A percentile compares a stretch with the other conserved stretches of the same genome.
phyloP scores from a whole-genome alignment of 92 coral and sea anemone genomes.

The Phenganax stokvisi region DNA sequence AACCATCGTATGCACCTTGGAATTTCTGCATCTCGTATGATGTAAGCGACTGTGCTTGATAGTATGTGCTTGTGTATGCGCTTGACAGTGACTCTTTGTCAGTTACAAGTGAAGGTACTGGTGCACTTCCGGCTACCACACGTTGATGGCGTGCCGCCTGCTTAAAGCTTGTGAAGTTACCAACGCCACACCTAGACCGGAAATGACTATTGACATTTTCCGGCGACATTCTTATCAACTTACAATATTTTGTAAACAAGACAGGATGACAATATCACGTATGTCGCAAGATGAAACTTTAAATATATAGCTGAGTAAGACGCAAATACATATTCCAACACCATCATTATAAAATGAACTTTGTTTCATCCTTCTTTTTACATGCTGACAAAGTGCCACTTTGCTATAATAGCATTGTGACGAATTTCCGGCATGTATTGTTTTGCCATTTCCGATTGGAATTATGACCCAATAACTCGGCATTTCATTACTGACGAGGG shows the following conservation, averaged over 20 bases:
- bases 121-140: background rate
- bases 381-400: constrained; percentile 35
- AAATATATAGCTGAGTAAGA: background rate
- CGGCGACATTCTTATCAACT: constrained; percentile 15
- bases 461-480: constrained; percentile 15
- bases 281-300: background rate
- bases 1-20: too few relatives aligned
- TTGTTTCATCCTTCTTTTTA: constrained; percentile 3
- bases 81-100: too few relatives aligned
- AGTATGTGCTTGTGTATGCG: too few relatives aligned
- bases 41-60: too few relatives aligned
- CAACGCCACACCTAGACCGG: constrained; percentile 37
- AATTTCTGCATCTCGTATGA: too few relatives aligned
- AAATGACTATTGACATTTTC: constrained; percentile 36
- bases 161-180: background rate
- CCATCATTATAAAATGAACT: background rate
- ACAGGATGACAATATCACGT: background rate
- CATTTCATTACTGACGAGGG: background rate
- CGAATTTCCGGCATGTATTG: constrained; percentile 43
- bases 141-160: background rate
- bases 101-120: too few relatives aligned
- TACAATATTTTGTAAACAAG: constrained; percentile 1
- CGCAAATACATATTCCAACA: background rate
- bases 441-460: constrained; percentile 35
- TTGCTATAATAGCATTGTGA: constrained; percentile 39